Base-by-base conservation (phyloP, 2,888 invertebrate species). In the Mythimna lalbum region DNA sequence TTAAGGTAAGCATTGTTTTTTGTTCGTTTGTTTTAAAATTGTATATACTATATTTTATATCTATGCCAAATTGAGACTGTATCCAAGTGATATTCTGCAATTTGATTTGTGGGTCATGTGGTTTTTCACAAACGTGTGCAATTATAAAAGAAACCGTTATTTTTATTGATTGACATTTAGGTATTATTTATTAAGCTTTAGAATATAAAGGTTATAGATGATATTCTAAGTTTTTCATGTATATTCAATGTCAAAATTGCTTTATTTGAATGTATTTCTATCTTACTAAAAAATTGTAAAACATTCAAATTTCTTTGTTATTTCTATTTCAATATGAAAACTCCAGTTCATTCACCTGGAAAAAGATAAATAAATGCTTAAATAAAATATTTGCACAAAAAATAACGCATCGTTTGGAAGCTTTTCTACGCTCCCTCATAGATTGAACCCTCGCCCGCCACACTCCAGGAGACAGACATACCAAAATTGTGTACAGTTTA, bases 371-470 rank as follows among this genome's bases (percentile, higher is more conserved):
- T 87, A 89, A 89, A 92, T 89, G 90, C 85, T 89, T 86, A 89
- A 91, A 49, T 49, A 49, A 88, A 92, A 92, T 89, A 89, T 93
- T 92, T 88, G 89, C 89, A 84, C 82, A 87, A 90, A 88, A 84
- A 87, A 88, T 90, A 89, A 88, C 90, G 90, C 90, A 89, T 86
- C 83, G 88, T 85, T n/a, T 82, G 83, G 89, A 88, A 91, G 92
- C 91, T 88, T 88, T 82, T 67, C 82, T 88, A 86, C 88, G 89
- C 90, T 93, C 94, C 95, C 94, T 92, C 90, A 86, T 88, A 90
- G 88, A 88, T 89, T 89, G 90, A 90, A 92, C 94, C 94, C 95
- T 93, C 89, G 87, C 83, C 87, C 90, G 90, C 90, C 89, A 92
- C 91, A 93, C 94, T 94, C 89, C 90, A 91, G 88, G 88, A 93